Base-by-base conservation (phyloP, 2,797 vertebrate species). In the Myotis vivesi region DNA sequence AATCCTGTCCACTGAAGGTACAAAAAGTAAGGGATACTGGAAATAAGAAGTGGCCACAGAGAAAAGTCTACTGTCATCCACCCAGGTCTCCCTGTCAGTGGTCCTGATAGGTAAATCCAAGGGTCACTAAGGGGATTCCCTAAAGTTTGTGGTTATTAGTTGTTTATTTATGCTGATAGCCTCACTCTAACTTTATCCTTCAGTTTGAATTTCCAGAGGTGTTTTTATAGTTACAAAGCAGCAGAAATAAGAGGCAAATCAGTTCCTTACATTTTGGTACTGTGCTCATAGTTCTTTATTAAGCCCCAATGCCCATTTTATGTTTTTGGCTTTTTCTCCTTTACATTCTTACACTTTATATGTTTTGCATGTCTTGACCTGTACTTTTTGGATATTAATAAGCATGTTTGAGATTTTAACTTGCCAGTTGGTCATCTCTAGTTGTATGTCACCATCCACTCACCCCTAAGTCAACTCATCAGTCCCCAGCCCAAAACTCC, bases 81-180 rank as follows among this genome's bases (percentile, higher is more conserved):
- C n/a, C 19, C 3, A 19, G 57, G 3, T 57, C 69, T 49, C 49
- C 8, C 20, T n/a, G 20, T 30, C 49, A 13, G 19, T 15, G 38
- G 13, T 49, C 49, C 36, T 23, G 33, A 33, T 3, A 30, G 76
- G 22, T 49, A 64, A 73, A 73, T 73, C 17, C 75, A 66, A 68
- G 13, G 5, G 6, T 83, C 1, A 6, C 19, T 23, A n/a, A 49
- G 6, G 0, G 4, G 16, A 6, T 0, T 55, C 46, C 22, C 46
- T 46, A 11, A 38, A 44, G 16, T 75, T 36, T 22, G 16, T 1
- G 11, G 8, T 30, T 23, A 33, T 19, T 69, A 46, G 2, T 36
- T 55, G 57, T 55, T 93, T 38, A 44, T 46, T 82, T 68, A 68
- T 6, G 23, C 46, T 46, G 25, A 41, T 59, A 22, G 23, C 22